Percentiles rank a stretch among this genome's conserved stretches.
Conservation (phyloP, 2,113 vertebrate species). For the Melanerpes formicivorus region DNA sequence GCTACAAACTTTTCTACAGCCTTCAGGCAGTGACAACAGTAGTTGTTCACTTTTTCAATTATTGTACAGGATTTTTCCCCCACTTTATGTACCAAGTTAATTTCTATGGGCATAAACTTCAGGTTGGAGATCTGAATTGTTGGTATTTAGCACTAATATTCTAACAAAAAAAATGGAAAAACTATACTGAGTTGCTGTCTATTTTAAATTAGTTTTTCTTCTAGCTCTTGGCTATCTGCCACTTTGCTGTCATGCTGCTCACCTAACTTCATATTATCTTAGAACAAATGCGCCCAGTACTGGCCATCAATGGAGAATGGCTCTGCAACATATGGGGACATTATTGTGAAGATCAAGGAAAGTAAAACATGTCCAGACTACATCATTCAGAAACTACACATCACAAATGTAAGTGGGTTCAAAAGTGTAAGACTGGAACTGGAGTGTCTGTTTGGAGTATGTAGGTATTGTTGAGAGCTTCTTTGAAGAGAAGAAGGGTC, state of each 20-base stretch:
- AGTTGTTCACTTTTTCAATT: background rate
- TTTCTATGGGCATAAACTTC: background rate
- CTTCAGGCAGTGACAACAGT: background rate
- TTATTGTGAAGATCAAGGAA: slow-evolving; percentile 84
- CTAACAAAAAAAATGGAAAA: background rate
- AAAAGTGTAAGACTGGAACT: background rate
- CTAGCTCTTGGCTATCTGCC: background rate
- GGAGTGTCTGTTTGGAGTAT: background rate
- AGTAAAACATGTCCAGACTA: slow-evolving; percentile 90
- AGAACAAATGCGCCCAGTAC: slow-evolving; percentile 96
- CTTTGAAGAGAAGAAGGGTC: background rate
- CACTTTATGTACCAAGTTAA: background rate
- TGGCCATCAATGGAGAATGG: slow-evolving; percentile 86
- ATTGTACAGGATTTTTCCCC: background rate
- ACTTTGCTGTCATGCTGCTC: background rate
- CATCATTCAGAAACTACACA: slow-evolving; percentile 85
- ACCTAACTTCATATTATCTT: background rate
- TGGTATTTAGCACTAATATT: background rate
- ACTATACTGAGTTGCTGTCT: background rate
- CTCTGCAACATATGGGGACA: slow-evolving; percentile 82
- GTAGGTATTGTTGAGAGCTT: background rate
- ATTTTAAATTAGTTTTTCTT: background rate
- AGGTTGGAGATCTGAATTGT: background rate
- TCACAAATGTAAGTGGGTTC: slow-evolving; percentile 83
- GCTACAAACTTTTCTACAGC: background rate